Evolutionary conservation across 2,888 invertebrate genomes (phyloP), one percentile per base, ranked within the genome.

Genomic region (Chelonus formosanus): DNA sequence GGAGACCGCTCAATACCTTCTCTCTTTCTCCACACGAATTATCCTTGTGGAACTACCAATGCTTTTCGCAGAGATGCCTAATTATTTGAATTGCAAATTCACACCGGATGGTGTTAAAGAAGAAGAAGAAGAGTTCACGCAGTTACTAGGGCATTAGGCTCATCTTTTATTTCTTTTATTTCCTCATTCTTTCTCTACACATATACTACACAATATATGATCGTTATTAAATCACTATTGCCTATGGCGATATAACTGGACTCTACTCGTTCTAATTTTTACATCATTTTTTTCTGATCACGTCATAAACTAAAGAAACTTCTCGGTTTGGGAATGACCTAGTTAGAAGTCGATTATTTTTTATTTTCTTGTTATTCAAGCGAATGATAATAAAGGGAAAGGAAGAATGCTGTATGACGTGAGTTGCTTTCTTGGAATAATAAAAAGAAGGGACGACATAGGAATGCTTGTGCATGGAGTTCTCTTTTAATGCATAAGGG

Each of bases 141-240:
- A 73, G 79, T 79, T 80, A 79, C 75, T 80, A 74, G 79, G 79
- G 79, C 79, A 79, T 78, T 79, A 74, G 80, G 80, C 74, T 75
- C 69, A 44, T 34, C 56, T 50, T 54, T 65, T 44, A 45, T 53
- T 44, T 34, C 52, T 44, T 43, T 64, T 47, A 20, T 44, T 44
- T 43, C 31, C 47, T 52, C 36, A 50, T 36, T 35, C 35, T 66
- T n/a, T 35, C 43, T 61, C 48, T 20, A 5, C 34, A 5, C 5
- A 52, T 35, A 20, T 20, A 20, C 20, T 20, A 20, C 40, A 40
- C 40, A 20, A 40, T 40, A 40, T 40, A 40, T 40, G 40, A 32
- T 6, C 40, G 6, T 40, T 40, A 40, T 40, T 40, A 40, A 40
- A 40, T 40, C 40, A 40, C 40, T 40, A 40, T 52, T 31, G 52